Evolutionary conservation across 2,797 vertebrate genomes (phyloP), one percentile per base, ranked within the genome.

Genomic region (Sebastes cheni): DNA sequence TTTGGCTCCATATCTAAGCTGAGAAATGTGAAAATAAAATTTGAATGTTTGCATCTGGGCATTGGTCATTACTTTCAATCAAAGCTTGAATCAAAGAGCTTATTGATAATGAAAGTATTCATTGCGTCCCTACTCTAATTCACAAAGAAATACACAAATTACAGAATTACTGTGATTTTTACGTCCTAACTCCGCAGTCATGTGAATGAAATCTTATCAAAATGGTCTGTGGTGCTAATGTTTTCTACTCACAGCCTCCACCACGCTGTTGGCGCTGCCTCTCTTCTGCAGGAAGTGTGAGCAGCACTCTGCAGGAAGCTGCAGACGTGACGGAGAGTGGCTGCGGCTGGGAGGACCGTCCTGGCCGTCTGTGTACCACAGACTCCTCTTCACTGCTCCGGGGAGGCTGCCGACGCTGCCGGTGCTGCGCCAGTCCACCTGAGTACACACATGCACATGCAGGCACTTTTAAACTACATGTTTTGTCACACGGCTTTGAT

Each of bases 221-320:
- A 36, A 10, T 55, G 22, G n/a, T n/a, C 29, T 50, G 46, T 8
- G 16, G 46, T 50, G 16, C 16, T 32, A 10, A 20, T 16, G 9
- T 54, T 54, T 52, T 39, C 14, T 27, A 96, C 98, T 97, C 93
- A 99, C 98, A 52, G 98, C 98, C 90, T 99, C 98, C 79, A 99
- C 98, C 89, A 99, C 90, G 84, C 98, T 99, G 95, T 96, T 97
- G 0, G 98, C 99, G 0, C 99, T 99, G 91, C 98, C 96, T 92
- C 97, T 97, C 84, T 97, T 97, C 89, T 98, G 97, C 14, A 97
- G 95, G 65, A 96, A 93, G 82, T 96, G 97, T 42, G 95, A 92
- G 84, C 94, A 93, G 62, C 96, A 92, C 81, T 96, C 95, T 5
- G 95, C 86, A 13, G 98, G 97, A 16, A 99, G 85, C 14, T 97